Evolutionary conservation across 2,888 invertebrate species (phyloP), one percentile per base, ranked within the genome.

Genomic region (Lochmaea crataegi): DNA sequence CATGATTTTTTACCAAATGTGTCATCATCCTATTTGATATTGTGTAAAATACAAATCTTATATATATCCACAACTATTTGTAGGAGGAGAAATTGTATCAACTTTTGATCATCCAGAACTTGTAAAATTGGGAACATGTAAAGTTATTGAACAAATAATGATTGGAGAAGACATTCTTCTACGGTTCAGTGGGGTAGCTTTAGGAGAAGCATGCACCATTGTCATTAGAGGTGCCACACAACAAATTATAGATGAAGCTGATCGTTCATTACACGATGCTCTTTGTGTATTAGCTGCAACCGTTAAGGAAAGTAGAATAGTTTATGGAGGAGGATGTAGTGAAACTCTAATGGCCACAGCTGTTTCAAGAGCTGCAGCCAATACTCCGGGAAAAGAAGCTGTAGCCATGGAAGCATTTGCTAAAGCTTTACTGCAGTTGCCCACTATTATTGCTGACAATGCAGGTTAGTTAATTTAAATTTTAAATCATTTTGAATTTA

Each of bases 321-420:
- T 99, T 11, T 96, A 91, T 84, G 98, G 98, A 26, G 98, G 86
- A 6, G 94, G 95, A 77, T 96, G 97, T 82, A 94, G 96, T 76
- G 99, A 99, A 88, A 96, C 98, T 90, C 88, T 98, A 78, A 99
- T 99, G 99, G 96, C 99, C 18, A 94, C 94, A 70, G 98, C 98
- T 18, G 96, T 97, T 2, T 91, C 91, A 53, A 90, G 91, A 74
- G 92, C 93, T 68, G 97, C 98, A 0, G 91, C 93, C 2, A 93
- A 93, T 81, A 97, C 97, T 0, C 91, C 98, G 0, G 99, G 99
- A 80, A 99, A 99, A 88, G 98, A 99, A 88, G 93, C 99, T 2
- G 94, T 98, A 16, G 99, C 99, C 0, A 96, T 97, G 89, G 99
- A 99, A 87, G 93, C 98, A 0, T 99, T 96, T 89, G 96, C 96